A percentile compares a stretch with the other conserved stretches of the same genome.
Evolutionary conservation across 2,797 vertebrate species (phyloP).

Genomic region (Phoebastria nigripes): DNA sequence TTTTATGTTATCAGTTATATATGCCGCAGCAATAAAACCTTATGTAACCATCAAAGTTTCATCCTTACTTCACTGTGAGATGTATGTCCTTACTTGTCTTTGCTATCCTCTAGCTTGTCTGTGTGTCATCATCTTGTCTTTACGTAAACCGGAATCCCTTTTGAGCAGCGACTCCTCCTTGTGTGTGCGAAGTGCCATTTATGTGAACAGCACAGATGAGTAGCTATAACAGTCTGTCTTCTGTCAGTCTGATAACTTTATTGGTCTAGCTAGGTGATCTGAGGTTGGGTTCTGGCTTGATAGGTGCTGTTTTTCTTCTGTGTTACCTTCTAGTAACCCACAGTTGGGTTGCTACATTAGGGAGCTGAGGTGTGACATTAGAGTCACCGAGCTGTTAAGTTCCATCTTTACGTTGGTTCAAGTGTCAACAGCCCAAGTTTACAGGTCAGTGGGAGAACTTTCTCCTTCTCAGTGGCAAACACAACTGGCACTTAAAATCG

Average conservation of each 20-base stretch:
- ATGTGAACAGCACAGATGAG: background rate
- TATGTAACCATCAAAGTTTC: slow-evolving; percentile 16
- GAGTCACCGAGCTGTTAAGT: background rate
- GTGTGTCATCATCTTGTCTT: background rate
- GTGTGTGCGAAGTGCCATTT: slow-evolving; percentile 26
- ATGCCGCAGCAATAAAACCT: background rate
- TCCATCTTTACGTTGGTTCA: background rate
- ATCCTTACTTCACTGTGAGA: background rate
- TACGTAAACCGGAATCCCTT: slow-evolving; percentile 44
- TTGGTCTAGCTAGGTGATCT: slow-evolving; percentile 16
- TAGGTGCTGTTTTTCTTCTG: background rate
- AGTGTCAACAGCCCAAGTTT: background rate
- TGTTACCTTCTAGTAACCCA: background rate
- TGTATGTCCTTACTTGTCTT: background rate
- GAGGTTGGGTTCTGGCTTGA: background rate
- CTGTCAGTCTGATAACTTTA: background rate
- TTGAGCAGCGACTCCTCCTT: slow-evolving; percentile 14
- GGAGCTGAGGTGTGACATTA: background rate
- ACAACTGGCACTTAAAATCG: background rate
- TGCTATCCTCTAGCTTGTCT: background rate
- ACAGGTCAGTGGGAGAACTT: background rate
- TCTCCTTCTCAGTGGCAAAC: background rate
- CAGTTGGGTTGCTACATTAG: background rate
- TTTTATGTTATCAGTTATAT: background rate
- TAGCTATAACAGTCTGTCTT: background rate